phyloP scores from a whole-genome alignment of 92 coral and sea anemone species.

The Phenganax subtilis region DNA sequence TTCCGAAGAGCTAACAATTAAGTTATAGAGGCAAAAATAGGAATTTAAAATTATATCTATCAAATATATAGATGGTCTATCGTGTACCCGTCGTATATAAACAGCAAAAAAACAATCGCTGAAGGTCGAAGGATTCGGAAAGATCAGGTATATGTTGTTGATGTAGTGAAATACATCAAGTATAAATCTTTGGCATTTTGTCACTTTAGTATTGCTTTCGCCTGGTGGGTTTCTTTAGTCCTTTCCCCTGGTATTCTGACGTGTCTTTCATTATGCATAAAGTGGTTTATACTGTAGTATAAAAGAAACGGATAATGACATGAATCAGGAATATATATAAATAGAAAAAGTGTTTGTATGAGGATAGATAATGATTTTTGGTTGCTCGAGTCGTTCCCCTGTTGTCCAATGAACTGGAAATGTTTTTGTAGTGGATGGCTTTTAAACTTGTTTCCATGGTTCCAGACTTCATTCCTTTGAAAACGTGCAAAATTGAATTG shows the following conservation, averaged over 20 bases:
- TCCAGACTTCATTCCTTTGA: too few relatives aligned
- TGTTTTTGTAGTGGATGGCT: too few relatives aligned
- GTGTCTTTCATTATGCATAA: neutral
- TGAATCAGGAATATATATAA: too few relatives aligned
- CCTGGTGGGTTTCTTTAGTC: neutral
- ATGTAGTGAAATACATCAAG: too few relatives aligned
- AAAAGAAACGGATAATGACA: too few relatives aligned
- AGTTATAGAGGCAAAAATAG: neutral
- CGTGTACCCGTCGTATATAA: constrained; percentile 88
- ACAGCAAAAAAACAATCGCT: constrained; percentile 72
- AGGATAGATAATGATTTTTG: too few relatives aligned
- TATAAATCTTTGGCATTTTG: neutral
- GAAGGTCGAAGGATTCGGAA: constrained; percentile 96
- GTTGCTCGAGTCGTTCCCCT: too few relatives aligned
- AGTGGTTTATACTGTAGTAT: too few relatives aligned
- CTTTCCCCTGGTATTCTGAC: neutral
- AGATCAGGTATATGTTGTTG: constrained; percentile 55
- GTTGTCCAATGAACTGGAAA: too few relatives aligned
- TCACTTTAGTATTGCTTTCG: neutral
- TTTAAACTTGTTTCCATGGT: too few relatives aligned
- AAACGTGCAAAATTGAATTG: too few relatives aligned
- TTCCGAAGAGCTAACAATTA: neutral
- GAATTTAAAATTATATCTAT: neutral
- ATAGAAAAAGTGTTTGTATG: too few relatives aligned
- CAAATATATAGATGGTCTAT: constrained; percentile 64